Evolutionary conservation across 92 coral and sea anemone genomes (phyloP), one percentile per base, ranked within the genome.

Genomic region (Porites divaricata): DNA sequence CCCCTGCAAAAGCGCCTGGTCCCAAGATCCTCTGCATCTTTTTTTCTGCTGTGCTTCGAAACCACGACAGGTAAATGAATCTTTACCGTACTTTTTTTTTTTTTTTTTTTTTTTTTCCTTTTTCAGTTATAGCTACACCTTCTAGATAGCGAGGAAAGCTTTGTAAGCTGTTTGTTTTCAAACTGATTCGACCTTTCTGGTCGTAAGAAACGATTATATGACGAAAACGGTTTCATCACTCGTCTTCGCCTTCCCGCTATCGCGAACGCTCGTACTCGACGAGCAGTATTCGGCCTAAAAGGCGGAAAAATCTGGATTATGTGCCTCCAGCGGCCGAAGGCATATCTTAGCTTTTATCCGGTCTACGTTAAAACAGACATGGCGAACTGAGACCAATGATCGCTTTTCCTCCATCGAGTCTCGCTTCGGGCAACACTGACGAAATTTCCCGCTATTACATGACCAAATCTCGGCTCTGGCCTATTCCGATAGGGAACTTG

Each of bases 111-210:
- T 11, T 8, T 68, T 53, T 56, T 74, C 57, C 79, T 51, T 49
- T 74, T 54, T 74, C 79, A 57, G 66, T 66, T 74, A 9, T 3
- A 54, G 2, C 48, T 56, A 74, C 78, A 74, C 22, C 63, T 28
- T 28, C 62, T 72, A 63, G n/a, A 21, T 8, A 72, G 9, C 10
- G 62, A 72, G 77, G 61, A 72, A 74, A 74, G 1, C 28, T 2
- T 74, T 74, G 7, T 19, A 52, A 74, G 78, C 51, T 74, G 53
- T 19, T 52, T 74, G 9, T 49, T 35, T 52, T 74, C 63, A 74
- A 74, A 49, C 63, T 74, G 63, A 51, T 23, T 51, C 51, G 78
- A 21, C 78, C 22, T 52, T 74, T 17, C 52, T 28, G 1, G 21
- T 72, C 77, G 62, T 7, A 73, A 63, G 53, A 52, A 9, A 73